Evolutionary conservation across 2,797 vertebrate species (phyloP), one percentile per base, ranked within the genome.

Genomic region (Gymnoscopelus microlampas): DNA sequence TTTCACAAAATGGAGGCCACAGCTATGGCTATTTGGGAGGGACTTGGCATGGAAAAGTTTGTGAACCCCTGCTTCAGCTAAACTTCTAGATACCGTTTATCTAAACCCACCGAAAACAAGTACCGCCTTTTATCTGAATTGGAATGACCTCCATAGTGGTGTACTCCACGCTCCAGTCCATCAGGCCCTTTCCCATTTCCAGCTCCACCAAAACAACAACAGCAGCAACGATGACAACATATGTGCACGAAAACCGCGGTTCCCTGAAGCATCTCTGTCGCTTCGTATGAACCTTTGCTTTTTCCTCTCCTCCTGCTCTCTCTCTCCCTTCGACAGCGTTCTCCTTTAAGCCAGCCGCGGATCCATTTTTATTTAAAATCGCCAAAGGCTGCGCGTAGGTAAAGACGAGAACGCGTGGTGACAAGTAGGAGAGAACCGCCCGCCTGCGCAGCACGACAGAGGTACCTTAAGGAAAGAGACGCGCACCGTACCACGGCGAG

Each of bases 371-470:
- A 29, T 29, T 29, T 29, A 3, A 91, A 88, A 74, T 76, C 76
- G 68, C 91, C 90, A 87, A 86, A 60, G 90, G 91, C 90, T 87
- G 26, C 3, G 78, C 73, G 85, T 87, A 92, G 91, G 92, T 91
- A 88, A 88, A 90, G 90, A 92, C 29, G 83, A 64, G 81, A 87
- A 91, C 83, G 66, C 72, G 86, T 79, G 83, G 90, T 92, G 92
- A 92, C 90, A 91, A 29, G 26, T 29, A 77, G 84, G 76, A 79
- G 83, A 85, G 84, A 85, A 83, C 83, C 26, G 26, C 26, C 26
- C 26, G 3, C 26, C 26, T 4, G 26, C 75, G 85, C 74, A 69
- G 73, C 80, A 85, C 89, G 81, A 83, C 87, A 71, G 82, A 86
- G 78, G 77, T 86, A 92, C 84, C 89, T 29, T 87, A 74, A 83